Percentiles rank a stretch among this genome's conserved stretches.
Evolutionary conservation across 1,140 invertebrate species (phyloP).

Genomic region (Drosophila tropicalis): DNA sequence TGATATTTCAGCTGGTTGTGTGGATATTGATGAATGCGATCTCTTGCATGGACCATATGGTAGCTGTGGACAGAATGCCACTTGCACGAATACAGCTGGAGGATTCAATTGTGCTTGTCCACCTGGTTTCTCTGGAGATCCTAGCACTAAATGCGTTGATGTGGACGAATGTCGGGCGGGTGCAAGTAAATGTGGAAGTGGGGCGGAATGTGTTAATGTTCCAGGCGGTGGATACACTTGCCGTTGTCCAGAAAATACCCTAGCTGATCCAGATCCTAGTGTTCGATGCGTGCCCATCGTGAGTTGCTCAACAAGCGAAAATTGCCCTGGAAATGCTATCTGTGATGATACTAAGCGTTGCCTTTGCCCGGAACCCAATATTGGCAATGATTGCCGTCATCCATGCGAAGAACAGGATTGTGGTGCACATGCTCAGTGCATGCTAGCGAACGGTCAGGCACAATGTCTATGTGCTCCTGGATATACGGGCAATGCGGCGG

Average conservation of each 20-base stretch:
- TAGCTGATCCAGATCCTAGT: slow-evolving; percentile 92
- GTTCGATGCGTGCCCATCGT: slow-evolving; percentile 91
- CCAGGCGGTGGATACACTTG: slow-evolving; percentile 92
- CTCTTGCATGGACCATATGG: slow-evolving; percentile 89
- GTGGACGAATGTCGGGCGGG: slow-evolving; percentile 91
- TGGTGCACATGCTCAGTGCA: slow-evolving; percentile 94
- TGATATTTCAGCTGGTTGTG: slow-evolving; percentile 94
- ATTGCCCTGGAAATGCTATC: slow-evolving; percentile 95
- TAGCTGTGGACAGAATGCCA: slow-evolving; percentile 91
- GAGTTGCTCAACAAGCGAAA: slow-evolving; percentile 88
- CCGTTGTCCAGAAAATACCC: slow-evolving; percentile 90
- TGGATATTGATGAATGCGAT: slow-evolving; percentile 97
- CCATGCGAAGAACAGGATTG: slow-evolving; percentile 94
- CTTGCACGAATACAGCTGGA: slow-evolving; percentile 92
- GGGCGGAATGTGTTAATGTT: slow-evolving; percentile 91
- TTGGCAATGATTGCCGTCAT: slow-evolving; percentile 96
- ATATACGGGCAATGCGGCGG: slow-evolving; percentile 88
- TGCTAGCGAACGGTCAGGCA: slow-evolving; percentile 91
- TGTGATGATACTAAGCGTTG: slow-evolving; percentile 91
- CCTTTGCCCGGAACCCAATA: slow-evolving; percentile 94
- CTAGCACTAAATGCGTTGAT: slow-evolving; percentile 90
- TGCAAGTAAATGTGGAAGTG: slow-evolving; percentile 88
- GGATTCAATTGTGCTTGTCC: slow-evolving; percentile 91
- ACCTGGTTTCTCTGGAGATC: slow-evolving; percentile 91
- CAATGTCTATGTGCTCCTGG: slow-evolving; percentile 92